phyloP scores from a whole-genome alignment of 2,888 invertebrate species.

The Chrysolina americana region DNA sequence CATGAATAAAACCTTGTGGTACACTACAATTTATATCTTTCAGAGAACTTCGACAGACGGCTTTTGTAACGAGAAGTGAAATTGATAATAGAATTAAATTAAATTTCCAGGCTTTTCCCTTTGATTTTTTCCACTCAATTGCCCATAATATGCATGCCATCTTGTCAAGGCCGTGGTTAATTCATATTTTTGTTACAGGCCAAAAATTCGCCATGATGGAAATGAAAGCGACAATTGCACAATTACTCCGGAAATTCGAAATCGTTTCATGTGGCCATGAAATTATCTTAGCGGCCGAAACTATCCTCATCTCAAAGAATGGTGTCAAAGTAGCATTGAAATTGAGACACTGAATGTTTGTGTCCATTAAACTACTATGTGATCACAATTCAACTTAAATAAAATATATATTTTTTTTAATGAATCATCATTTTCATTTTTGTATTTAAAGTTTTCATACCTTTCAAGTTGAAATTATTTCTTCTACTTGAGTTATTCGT shows the following conservation, averaged over 20 bases:
- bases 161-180: conserved; percentile 39
- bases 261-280: conserved; percentile 45
- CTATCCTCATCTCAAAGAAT: conserved; percentile 49
- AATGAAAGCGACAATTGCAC: conserved; percentile 72
- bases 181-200: conserved; percentile 45
- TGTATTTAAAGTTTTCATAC: too few species aligned
- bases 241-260: conserved; percentile 71
- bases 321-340: conserved; percentile 47
- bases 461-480: too few species aligned
- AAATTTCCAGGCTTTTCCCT: background rate
- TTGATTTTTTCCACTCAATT: too few species aligned
- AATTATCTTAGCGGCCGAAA: conserved; percentile 43
- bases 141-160: too few species aligned
- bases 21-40: too few species aligned
- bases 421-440: too few species aligned
- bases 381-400: too few species aligned
- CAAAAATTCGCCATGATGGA: conserved; percentile 72
- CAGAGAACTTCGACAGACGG: too few species aligned
- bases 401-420: too few species aligned
- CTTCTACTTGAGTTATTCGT: too few species aligned
- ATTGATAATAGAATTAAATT: conserved; percentile 2
- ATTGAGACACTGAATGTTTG: conserved; percentile 25
- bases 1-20: too few species aligned
- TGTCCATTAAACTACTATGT: background rate
- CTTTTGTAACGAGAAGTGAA: background rate